Percentiles rank a stretch among this genome's conserved stretches.
These are phyloP conservation scores for Epinotia brunnichana DNA, from an alignment of 2,888 invertebrate species.

Conservation along the genomic window DNA sequence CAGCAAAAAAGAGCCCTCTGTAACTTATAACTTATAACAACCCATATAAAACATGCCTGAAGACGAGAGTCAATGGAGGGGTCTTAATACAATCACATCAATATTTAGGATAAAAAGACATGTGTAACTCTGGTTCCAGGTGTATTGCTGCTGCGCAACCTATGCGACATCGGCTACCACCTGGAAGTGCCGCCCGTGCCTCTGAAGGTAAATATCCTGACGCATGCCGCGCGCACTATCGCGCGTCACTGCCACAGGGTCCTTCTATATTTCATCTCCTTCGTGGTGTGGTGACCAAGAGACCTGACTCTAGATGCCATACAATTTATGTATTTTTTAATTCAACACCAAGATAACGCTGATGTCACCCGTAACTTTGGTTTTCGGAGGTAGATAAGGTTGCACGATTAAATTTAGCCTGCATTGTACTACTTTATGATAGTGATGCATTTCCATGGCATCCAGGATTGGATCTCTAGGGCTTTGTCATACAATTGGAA, in stretches of 20 bases:
- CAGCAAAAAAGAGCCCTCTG: too few species aligned
- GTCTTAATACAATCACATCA: not conserved
- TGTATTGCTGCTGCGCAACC: slow-evolving; percentile 84
- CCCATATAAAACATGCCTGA: too few species aligned
- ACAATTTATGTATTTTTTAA: not conserved
- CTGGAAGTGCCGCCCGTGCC: slow-evolving; percentile 87
- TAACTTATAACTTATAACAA: too few species aligned
- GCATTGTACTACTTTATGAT: not conserved
- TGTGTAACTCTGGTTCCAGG: slow-evolving; percentile 67
- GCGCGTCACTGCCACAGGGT: slow-evolving; percentile 50
- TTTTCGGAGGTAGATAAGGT: not conserved
- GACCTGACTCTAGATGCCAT: slow-evolving; percentile 5
- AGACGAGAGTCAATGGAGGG: too few species aligned
- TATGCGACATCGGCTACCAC: slow-evolving; percentile 89
- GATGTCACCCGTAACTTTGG: not conserved
- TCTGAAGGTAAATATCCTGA: slow-evolving; percentile 82
- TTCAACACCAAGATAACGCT: not conserved
- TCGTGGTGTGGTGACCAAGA: slow-evolving; percentile 44
- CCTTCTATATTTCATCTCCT: slow-evolving; percentile 59
- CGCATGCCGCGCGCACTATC: slow-evolving; percentile 42
- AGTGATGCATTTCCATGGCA: slow-evolving; percentile 1
- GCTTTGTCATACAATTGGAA: slow-evolving; percentile 16
- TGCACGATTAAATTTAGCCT: too few species aligned
- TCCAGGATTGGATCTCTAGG: not conserved
- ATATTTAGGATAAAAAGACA: not conserved